A percentile compares a stretch with the other conserved stretches of the same genome.
phyloP scores from a whole-genome alignment of 1,140 invertebrate species.

The Cecropterus lyciades region DNA sequence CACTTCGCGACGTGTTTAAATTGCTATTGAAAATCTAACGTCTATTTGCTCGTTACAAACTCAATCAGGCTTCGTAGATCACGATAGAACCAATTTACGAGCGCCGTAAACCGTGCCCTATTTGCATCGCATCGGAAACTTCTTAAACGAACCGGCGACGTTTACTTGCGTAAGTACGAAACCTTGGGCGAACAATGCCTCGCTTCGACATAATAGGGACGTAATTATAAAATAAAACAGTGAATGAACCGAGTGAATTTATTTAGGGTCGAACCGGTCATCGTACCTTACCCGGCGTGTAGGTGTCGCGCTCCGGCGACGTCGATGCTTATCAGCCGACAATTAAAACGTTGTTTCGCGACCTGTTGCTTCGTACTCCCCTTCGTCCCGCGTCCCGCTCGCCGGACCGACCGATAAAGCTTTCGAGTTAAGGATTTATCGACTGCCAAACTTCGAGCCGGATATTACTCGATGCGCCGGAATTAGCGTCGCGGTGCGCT shows the following conservation, averaged over 20 bases:
- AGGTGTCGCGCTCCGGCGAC: slow-evolving; percentile 71
- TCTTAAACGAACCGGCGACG: slow-evolving; percentile 26
- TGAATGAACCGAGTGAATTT: slow-evolving; percentile 56
- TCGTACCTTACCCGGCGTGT: slow-evolving; percentile 62
- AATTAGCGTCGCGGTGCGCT: slow-evolving; percentile 7
- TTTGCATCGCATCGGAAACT: slow-evolving; percentile 20
- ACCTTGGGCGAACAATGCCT: slow-evolving; percentile 21
- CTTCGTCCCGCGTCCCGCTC: slow-evolving; percentile 41
- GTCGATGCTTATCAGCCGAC: slow-evolving; percentile 75
- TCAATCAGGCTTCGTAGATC: slow-evolving; percentile 28
- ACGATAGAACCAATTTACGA: slow-evolving; percentile 19
- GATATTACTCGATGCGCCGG: slow-evolving; percentile 14
- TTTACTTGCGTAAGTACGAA: slow-evolving; percentile 15
- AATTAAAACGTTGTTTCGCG: slow-evolving; percentile 81
- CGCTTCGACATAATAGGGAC: slow-evolving; percentile 22
- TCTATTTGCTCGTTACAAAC: slow-evolving; percentile 46
- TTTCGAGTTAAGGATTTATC: slow-evolving; percentile 52
- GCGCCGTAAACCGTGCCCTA: not conserved
- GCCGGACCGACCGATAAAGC: slow-evolving; percentile 53
- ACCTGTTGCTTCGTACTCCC: slow-evolving; percentile 73
- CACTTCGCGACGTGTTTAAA: slow-evolving; percentile 59
- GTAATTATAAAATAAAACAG: slow-evolving; percentile 34
- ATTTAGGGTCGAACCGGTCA: slow-evolving; percentile 69
- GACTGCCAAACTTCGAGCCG: slow-evolving; percentile 29
- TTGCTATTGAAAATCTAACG: slow-evolving; percentile 59